Conservation (phyloP, 2,797 vertebrate genomes). For the Anolis apletophallus region DNA sequence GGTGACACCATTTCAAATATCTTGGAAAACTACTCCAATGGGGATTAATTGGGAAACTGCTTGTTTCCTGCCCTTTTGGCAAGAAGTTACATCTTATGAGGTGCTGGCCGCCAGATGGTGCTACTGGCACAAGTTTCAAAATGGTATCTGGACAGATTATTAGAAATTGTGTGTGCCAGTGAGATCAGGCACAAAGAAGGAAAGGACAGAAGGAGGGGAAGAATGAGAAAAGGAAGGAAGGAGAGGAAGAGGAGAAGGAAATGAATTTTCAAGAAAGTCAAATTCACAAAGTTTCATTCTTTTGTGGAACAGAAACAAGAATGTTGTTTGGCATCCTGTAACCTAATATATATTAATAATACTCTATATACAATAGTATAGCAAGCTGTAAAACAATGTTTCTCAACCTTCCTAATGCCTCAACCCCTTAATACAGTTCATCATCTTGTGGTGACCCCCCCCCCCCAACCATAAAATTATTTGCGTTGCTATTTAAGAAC, state of each 20-base stretch:
- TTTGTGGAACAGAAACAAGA: background rate
- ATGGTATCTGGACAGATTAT: background rate
- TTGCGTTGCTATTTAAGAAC: no score
- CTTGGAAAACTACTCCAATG: background rate
- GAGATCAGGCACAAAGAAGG: no score
- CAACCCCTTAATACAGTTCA: no score
- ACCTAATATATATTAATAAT: background rate
- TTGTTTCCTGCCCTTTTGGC: background rate
- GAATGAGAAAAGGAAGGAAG: no score
- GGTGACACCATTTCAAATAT: background rate
- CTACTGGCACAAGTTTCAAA: background rate
- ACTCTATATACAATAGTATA: background rate
- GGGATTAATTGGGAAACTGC: background rate
- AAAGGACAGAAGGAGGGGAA: no score
- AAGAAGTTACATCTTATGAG: background rate
- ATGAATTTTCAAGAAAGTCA: background rate
- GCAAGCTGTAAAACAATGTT: background rate
- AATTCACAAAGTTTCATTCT: background rate
- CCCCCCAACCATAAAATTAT: no score
- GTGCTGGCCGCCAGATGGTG: slow-evolving; percentile 6
- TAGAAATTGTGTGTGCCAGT: background rate
- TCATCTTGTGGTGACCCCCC: no score
- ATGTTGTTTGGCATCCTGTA: background rate
- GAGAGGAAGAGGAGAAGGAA: background rate
- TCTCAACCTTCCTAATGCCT: no score